Evolutionary conservation across 2,113 vertebrate species (phyloP), one percentile per base, ranked within the genome.

Genomic region (Neolamprologus tretocephalus): DNA sequence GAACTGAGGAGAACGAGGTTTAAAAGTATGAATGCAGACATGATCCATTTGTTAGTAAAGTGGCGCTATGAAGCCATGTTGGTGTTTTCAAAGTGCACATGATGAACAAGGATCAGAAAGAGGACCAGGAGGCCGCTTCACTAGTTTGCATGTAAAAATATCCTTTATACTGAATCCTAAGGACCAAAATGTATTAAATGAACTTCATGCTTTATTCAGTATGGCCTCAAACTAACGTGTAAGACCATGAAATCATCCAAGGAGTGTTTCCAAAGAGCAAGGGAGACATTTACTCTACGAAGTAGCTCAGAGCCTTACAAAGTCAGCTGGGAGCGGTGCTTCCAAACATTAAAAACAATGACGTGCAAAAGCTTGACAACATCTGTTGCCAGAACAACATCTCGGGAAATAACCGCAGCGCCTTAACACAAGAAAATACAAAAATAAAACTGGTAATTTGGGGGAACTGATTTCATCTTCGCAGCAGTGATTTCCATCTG

Each of bases 181-280:
- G 11, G 12, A 23, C 8, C 66, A 9, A 9, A 35, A 71, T 71
- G 5, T 42, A 42, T 9, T 21, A 71, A 40, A 71, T 71, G 63
- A 71, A 0, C n/a, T 71, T 71, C 1, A 68, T 0, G 3, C 31
- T 68, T 21, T 40, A 21, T 40, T 71, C 66, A 71, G 5, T 16
- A 26, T 16, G 66, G 8, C n/a, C 12, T 71, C n/a, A 71, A 71
- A 45, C 68, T 73, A 45, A 40, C 3, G 0, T 9, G 35, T 45
- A 0, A 26, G 68, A 0, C 8, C 40, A 26, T 28, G 0, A 73
- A 73, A 2, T 26, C 21, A 73, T 26, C 21, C 14, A 26, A 21
- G 14, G 23, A 26, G 37, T 16, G n/a, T 63, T 63, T 63, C 31
- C 58, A 63, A 35, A 63, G 58, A 7, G 58, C 31, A 35, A 63